Evolutionary conservation across 2,113 vertebrate genomes (phyloP), one percentile per base, ranked within the genome.

Genomic region (Colossoma macropomum): DNA sequence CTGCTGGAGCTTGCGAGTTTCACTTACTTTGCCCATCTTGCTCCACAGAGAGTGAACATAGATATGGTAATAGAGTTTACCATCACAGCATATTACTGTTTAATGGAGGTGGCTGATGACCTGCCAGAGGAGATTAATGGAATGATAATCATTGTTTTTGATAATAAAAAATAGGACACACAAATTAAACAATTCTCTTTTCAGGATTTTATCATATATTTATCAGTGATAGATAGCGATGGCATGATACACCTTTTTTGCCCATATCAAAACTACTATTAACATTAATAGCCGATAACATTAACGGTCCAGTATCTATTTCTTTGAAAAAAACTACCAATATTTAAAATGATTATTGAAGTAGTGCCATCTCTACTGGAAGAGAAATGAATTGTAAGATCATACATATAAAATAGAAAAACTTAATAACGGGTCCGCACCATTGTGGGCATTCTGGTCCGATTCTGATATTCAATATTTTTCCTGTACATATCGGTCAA

Each of bases 11-110:
- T 76, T 65, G 41, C 30, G 62, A 54, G 13, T 27, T 30, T 72
- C 23, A 27, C 65, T 59, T 28, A 21, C 52, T 50, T 72, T 50
- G 23, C 15, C 80, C 45, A 10, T 66, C 4, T 50, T 50, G 15
- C 56, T 77, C n/a, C 16, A n/a, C 38, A 28, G 38, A 48, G 63
- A 45, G 60, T 30, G 50, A 73, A 32, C 76, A 86, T 54, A 76
- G 52, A 79, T 27, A 84, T 60, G 17, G 30, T 79, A 82, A 82
- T 82, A 34, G 41, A 79, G 15, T 50, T 68, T 52, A 69, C 69
- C 52, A 38, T 70, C 21, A 32, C 50, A 69, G 10, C 3, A 27
- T 32, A 75, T 83, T 68, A 41, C 30, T 66, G 41, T 75, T 68
- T 82, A 82, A 66, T 73, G 72, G 48, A 27, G 16, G 15, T 30